Conservation (phyloP, 1,140 invertebrate species). For the Drosophila sechellia region DNA sequence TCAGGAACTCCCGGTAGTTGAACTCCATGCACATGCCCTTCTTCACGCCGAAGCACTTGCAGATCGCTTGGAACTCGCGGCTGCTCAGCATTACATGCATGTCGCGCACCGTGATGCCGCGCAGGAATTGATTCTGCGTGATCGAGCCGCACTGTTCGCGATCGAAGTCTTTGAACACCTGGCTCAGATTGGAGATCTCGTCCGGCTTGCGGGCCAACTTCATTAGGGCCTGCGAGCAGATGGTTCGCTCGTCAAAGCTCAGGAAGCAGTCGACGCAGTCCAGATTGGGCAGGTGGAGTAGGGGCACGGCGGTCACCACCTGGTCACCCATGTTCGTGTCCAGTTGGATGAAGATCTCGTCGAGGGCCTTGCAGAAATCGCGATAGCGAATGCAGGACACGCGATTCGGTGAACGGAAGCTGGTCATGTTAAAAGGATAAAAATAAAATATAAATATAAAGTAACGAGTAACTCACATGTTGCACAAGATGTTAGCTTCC, state of each 20-base stretch:
- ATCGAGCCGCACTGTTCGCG: constrained; percentile 87
- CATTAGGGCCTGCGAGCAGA: constrained; percentile 86
- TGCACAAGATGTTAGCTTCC: constrained; percentile 58
- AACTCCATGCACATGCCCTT: constrained; percentile 84
- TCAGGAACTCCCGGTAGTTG: constrained; percentile 80
- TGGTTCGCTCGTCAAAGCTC: constrained; percentile 88
- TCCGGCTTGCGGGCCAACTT: constrained; percentile 88
- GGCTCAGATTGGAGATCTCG: constrained; percentile 86
- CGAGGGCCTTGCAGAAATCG: constrained; percentile 87
- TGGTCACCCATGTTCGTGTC: constrained; percentile 87
- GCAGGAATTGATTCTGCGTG: constrained; percentile 86
- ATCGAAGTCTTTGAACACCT: constrained; percentile 87
- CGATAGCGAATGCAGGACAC: constrained; percentile 87
- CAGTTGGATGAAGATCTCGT: constrained; percentile 88
- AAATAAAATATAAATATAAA: too few relatives aligned
- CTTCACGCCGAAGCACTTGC: constrained; percentile 88
- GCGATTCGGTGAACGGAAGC: constrained; percentile 87
- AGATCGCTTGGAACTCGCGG: constrained; percentile 87
- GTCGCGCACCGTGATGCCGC: constrained; percentile 87
- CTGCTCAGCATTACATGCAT: constrained; percentile 87
- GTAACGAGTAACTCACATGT: constrained; percentile 45
- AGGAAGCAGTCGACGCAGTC: constrained; percentile 88
- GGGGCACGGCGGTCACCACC: constrained; percentile 86
- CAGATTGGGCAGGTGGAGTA: constrained; percentile 87
- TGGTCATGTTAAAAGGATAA: constrained; percentile 60